Percentiles rank a stretch among this genome's conserved stretches.
These are phyloP conservation scores for Mythimna lalbum DNA, from an alignment of 2,888 invertebrate genomes.

Conservation along the genomic window DNA sequence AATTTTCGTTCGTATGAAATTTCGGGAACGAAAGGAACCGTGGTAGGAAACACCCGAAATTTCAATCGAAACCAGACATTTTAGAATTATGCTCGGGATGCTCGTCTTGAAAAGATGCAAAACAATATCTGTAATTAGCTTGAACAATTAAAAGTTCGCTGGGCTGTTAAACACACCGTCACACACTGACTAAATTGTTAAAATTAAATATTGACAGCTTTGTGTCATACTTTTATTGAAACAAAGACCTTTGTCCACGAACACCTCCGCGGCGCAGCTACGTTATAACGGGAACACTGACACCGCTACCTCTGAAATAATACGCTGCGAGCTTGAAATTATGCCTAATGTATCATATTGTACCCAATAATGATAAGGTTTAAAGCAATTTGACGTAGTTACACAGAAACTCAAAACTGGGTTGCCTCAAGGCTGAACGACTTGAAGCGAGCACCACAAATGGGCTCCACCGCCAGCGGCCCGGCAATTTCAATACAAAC, in stretches of 20 bases:
- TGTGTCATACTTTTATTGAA: conserved; percentile 14
- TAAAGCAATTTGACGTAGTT: not conserved
- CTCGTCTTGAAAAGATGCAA: conserved; percentile 4
- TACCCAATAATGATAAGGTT: conserved; percentile 9
- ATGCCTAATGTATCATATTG: not conserved
- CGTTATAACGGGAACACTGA: conserved; percentile 16
- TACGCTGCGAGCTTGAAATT: conserved; percentile 10
- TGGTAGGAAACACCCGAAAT: no score
- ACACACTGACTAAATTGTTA: not conserved
- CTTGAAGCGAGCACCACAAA: conserved; percentile 21
- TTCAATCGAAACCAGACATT: no score
- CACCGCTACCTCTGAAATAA: conserved; percentile 2
- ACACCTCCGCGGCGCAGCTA: not conserved
- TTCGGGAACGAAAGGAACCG: no score
- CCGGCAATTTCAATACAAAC: conserved; percentile 24
- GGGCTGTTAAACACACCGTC: not conserved
- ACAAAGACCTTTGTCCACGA: conserved; percentile 23
- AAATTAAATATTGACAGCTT: conserved; percentile 1
- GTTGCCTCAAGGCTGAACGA: conserved; percentile 15
- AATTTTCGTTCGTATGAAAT: no score
- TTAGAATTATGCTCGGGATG: not conserved
- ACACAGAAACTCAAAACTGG: not conserved
- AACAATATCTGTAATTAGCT: not conserved
- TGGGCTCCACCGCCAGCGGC: conserved; percentile 1
- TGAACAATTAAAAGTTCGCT: not conserved